These are phyloP conservation scores for Lasioglossum pauxillum DNA, from an alignment of 2,888 invertebrate species.

Conservation along the genomic window DNA sequence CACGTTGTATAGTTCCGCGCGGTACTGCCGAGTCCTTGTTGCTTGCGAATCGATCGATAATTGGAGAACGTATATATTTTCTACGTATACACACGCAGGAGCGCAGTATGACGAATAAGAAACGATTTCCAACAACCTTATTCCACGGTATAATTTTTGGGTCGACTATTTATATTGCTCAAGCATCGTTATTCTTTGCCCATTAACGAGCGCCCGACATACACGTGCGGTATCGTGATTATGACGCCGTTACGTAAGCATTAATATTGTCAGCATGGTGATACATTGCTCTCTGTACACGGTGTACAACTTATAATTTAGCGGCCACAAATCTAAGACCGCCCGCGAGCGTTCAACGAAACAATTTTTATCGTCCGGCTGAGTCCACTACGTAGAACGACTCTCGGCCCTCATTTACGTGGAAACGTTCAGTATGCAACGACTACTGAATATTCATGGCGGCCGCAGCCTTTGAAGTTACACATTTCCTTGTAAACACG, in stretches of 20 bases:
- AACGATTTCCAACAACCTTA: conserved; percentile 36
- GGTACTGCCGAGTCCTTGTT: neutral
- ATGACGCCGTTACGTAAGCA: conserved; percentile 48
- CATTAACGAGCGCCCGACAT: conserved; percentile 39
- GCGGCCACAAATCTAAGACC: conserved; percentile 31
- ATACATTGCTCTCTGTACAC: conserved; percentile 52
- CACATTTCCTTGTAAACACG: conserved; percentile 18
- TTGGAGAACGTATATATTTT: conserved; percentile 5
- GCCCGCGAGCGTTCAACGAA: conserved; percentile 28
- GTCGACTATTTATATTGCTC: conserved; percentile 61
- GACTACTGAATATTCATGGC: conserved; percentile 27
- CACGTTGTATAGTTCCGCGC: neutral
- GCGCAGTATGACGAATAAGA: conserved; percentile 26
- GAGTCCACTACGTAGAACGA: conserved; percentile 37
- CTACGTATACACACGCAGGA: neutral
- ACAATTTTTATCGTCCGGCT: conserved; percentile 17
- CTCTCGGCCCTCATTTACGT: conserved; percentile 11
- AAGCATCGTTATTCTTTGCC: conserved; percentile 56
- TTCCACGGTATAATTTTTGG: conserved; percentile 52
- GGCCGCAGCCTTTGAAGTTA: conserved; percentile 17
- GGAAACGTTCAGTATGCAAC: conserved; percentile 9
- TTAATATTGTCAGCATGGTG: conserved; percentile 52
- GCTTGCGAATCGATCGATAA: conserved; percentile 60
- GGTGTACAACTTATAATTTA: conserved; percentile 47
- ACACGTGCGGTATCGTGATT: conserved; percentile 43